Base-by-base conservation (phyloP, 2,888 invertebrate species). In the Falcaria lacertinaria region DNA sequence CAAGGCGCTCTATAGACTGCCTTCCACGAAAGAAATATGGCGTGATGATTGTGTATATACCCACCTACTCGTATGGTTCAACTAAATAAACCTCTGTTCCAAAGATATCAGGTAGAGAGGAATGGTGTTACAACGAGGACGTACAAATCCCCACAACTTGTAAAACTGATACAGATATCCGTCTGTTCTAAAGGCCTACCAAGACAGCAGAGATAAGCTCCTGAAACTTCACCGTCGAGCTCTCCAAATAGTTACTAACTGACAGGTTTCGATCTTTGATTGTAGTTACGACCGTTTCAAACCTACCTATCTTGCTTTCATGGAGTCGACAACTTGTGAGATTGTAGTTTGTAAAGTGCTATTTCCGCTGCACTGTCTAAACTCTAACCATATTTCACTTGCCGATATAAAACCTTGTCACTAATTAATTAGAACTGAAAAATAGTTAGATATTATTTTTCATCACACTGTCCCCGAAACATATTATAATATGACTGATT, bases 271-370 rank as follows among this genome's bases (percentile, higher is more conserved):
- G 36, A 36, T 36, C 36, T 13, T 1, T 13, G 17, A 35, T 16
- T 36, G 7, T 22, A 36, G 22, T 36, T 22, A 22, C 19, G 11
- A 2, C 17, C 14, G 13, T 14, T 14, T 28, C 28, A 4, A 28
- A 28, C 28, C 11, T 28, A 28, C 8, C 3, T 28, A 11, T 11
- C 1, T 11, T 14, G 16, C 32, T 39, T 25, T 16, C 5, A 11
- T 16, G 17, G 16, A 13, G 33, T 14, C 17, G 42, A 34, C 4
- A 50, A 58, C 46, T 59, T 59, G 28, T 28, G 28, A 11, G 11
- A 28, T 11, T 28, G 28, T 28, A 28, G 28, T 28, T 28, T 7
- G 5, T 22, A 1, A 2, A 11, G 8, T 11, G 2, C 28, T 7
- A 11, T 28, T 28, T n/a, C n/a, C 28, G 11, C 28, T 11, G 28